Percentiles rank a stretch among this genome's conserved stretches.
phyloP scores from a whole-genome alignment of 2,797 vertebrate genomes.

The Phoxinus dragarum region DNA sequence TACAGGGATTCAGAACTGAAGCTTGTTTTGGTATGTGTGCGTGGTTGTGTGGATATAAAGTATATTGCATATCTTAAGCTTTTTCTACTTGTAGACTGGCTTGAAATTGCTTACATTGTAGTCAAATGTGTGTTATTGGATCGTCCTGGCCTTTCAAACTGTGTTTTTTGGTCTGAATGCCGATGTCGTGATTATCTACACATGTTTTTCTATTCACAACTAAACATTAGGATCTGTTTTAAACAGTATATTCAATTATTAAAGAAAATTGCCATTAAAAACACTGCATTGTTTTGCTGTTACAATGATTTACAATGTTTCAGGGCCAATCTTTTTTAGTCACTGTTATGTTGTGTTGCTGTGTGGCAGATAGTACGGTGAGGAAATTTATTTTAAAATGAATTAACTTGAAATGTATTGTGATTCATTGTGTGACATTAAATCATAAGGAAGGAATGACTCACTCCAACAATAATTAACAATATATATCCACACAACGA shows the following conservation, averaged over 20 bases:
- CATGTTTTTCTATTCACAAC: neutral
- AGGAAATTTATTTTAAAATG: neutral
- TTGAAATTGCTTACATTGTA: neutral
- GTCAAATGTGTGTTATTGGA: neutral
- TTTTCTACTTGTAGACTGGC: neutral
- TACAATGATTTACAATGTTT: neutral
- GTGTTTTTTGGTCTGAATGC: neutral
- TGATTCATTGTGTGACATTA: neutral
- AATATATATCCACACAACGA: neutral
- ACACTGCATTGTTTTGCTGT: neutral
- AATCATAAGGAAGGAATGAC: neutral
- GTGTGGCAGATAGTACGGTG: neutral
- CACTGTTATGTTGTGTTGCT: neutral
- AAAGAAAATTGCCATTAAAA: neutral
- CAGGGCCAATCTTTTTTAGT: neutral
- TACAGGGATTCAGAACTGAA: constrained; percentile 46
- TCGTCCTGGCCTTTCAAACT: neutral
- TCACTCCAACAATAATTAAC: neutral
- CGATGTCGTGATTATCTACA: neutral
- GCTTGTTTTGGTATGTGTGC: constrained; percentile 22
- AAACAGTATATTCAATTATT: neutral
- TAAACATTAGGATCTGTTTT: neutral
- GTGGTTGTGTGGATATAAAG: neutral
- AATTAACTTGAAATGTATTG: neutral
- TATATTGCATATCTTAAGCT: neutral